These are phyloP conservation scores for Neoseiulus cucumeris DNA, from an alignment of 1,140 invertebrate genomes.

Conservation along the genomic window DNA sequence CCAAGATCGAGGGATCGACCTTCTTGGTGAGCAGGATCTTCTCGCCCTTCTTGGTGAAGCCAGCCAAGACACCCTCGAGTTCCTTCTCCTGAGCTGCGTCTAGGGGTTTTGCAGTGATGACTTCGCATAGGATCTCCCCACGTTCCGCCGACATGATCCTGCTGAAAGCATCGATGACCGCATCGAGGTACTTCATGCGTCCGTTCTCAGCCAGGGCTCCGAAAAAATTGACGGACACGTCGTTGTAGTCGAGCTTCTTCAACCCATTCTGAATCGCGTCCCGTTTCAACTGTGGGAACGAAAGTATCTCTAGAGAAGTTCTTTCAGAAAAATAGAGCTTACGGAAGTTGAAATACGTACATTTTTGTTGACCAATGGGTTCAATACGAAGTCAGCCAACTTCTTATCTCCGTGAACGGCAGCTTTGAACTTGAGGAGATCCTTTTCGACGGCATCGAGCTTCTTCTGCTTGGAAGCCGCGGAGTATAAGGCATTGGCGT, in stretches of 20 bases:
- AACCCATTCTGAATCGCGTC: constrained; percentile 24
- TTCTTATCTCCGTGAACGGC: constrained; percentile 48
- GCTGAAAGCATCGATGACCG: constrained; percentile 59
- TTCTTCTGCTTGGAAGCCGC: constrained; percentile 74
- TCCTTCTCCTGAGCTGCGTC: constrained; percentile 56
- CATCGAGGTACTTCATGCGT: constrained; percentile 52
- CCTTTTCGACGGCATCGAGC: constrained; percentile 74
- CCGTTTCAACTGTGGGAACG: constrained; percentile 27
- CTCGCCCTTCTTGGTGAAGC: constrained; percentile 66
- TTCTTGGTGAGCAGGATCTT: constrained; percentile 52
- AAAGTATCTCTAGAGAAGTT: no score
- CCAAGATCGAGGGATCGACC: constrained; percentile 68
- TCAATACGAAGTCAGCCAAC: constrained; percentile 57
- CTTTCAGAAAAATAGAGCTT: no score
- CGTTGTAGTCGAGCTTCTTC: constrained; percentile 32
- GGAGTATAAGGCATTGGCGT: constrained; percentile 84
- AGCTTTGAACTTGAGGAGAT: constrained; percentile 42
- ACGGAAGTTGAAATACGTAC: no score
- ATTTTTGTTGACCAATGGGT: constrained; percentile 54
- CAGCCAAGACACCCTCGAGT: constrained; percentile 56
- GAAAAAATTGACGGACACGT: constrained; percentile 60
- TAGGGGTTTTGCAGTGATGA: constrained; percentile 69
- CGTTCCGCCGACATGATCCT: constrained; percentile 77
- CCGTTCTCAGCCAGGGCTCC: constrained; percentile 81
- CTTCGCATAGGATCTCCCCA: constrained; percentile 70